These are phyloP conservation scores for Ahaetulla prasina DNA, from an alignment of 2,113 vertebrate species.

Conservation along the genomic window DNA sequence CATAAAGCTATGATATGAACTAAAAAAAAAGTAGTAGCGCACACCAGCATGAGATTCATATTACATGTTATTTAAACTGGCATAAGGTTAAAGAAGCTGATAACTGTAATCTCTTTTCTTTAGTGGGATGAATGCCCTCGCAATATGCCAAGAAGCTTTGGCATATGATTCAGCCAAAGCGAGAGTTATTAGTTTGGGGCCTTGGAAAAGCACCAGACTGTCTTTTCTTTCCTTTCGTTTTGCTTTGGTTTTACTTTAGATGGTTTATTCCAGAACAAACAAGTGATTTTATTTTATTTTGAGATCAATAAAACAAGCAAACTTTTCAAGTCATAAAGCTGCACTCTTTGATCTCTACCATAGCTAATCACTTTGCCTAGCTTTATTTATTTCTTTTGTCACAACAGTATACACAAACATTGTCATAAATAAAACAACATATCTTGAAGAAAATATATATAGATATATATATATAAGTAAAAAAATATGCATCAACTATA, in stretches of 20 bases:
- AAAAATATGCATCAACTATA: too few relatives aligned
- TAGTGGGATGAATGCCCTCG: slow-evolving; percentile 37
- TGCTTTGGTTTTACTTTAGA: slow-evolving; percentile 28
- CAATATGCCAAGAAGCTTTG: slow-evolving; percentile 5
- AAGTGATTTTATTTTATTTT: slow-evolving; percentile 50
- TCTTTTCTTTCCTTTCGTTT: slow-evolving; percentile 19
- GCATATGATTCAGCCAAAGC: slow-evolving; percentile 32
- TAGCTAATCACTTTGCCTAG: slow-evolving; percentile 42
- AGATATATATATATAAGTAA: too few relatives aligned
- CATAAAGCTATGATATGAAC: not conserved
- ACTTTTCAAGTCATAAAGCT: slow-evolving; percentile 54
- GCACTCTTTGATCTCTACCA: slow-evolving; percentile 48
- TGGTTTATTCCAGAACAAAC: slow-evolving; percentile 57
- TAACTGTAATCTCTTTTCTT: slow-evolving; percentile 29
- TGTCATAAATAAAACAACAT: too few relatives aligned
- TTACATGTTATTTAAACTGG: slow-evolving; percentile 27
- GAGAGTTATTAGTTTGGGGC: slow-evolving; percentile 59
- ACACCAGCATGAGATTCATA: slow-evolving; percentile 16
- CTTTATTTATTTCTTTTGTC: too few relatives aligned
- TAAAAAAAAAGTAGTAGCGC: not conserved
- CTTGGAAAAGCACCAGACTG: slow-evolving; percentile 34
- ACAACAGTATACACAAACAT: too few relatives aligned
- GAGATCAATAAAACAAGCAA: slow-evolving; percentile 66
- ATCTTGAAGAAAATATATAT: too few relatives aligned
- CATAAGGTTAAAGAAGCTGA: slow-evolving; percentile 19